These are phyloP conservation scores for Bovichtus diacanthus DNA, from an alignment of 2,797 vertebrate genomes.

Conservation along the genomic window DNA sequence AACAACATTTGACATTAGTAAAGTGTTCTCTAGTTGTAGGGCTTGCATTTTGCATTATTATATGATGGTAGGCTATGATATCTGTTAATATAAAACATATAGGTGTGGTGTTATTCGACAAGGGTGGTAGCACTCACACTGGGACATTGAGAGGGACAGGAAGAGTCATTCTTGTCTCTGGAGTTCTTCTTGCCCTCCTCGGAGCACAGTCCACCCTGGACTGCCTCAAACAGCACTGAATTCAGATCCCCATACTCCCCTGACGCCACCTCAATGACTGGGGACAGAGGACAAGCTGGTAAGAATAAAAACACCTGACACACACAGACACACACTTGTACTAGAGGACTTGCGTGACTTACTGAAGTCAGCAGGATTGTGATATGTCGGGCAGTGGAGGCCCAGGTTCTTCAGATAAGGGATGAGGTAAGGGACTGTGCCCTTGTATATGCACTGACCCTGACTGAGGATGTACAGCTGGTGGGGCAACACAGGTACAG, in stretches of 20 bases:
- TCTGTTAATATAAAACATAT: neutral
- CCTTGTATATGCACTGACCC: constrained; percentile 99
- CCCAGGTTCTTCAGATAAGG: constrained; percentile 97
- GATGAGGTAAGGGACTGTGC: constrained; percentile 95
- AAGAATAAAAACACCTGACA: constrained; percentile 5
- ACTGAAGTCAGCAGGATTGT: constrained; percentile 99
- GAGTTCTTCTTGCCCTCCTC: constrained; percentile 93
- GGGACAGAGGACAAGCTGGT: constrained; percentile 35
- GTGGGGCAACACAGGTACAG: constrained; percentile 45
- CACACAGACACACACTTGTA: neutral
- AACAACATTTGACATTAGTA: neutral
- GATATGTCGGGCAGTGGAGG: constrained; percentile 97
- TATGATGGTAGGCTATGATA: neutral
- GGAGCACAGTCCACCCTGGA: constrained; percentile 94
- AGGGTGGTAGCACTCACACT: constrained; percentile 71
- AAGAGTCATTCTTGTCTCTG: constrained; percentile 87
- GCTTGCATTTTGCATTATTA: neutral
- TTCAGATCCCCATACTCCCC: constrained; percentile 98
- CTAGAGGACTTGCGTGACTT: constrained; percentile 66
- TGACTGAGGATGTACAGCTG: constrained; percentile 99
- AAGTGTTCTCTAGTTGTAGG: neutral
- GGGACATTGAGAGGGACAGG: constrained; percentile 86
- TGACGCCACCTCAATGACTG: constrained; percentile 98
- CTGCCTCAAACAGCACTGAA: constrained; percentile 94
- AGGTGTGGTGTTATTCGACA: neutral